These are phyloP conservation scores for Aurelia aurita DNA, from an alignment of 30 jellyfish, hydroid and myxozoan genomes.

Conservation along the genomic window DNA sequence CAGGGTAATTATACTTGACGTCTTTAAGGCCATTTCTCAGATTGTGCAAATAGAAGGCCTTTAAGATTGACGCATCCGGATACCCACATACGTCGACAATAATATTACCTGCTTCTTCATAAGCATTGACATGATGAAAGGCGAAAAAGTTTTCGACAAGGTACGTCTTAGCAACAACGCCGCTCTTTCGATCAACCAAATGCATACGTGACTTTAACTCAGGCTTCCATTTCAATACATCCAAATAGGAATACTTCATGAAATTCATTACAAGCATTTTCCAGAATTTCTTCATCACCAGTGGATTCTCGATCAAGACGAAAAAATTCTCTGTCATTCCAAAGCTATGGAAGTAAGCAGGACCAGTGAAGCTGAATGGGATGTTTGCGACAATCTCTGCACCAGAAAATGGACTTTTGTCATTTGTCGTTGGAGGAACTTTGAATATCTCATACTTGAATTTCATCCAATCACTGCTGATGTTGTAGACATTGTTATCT, in stretches of 20 bases:
- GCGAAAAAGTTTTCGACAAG: constrained; percentile 45
- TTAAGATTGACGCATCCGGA: constrained; percentile 66
- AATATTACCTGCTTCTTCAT: constrained; percentile 56
- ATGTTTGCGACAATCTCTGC: constrained; percentile 28
- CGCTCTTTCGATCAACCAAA: constrained; percentile 69
- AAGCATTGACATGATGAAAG: constrained; percentile 84
- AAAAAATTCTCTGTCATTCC: constrained; percentile 73
- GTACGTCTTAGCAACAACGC: constrained; percentile 36
- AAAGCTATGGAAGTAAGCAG: constrained; percentile 81
- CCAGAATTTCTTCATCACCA: constrained; percentile 22
- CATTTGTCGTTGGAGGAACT: constrained; percentile 40
- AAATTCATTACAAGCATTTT: constrained; percentile 61
- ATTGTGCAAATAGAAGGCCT: constrained; percentile 64
- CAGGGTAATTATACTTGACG: constrained; percentile 30
- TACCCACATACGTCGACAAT: constrained; percentile 79
- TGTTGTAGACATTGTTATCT: constrained; percentile 35
- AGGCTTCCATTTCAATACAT: constrained; percentile 78
- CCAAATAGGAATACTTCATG: constrained; percentile 58
- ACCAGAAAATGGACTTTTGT: constrained; percentile 51
- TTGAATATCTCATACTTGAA: constrained; percentile 47
- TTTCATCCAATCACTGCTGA: constrained; percentile 10
- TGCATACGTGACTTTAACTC: constrained; percentile 62
- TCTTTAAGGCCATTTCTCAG: constrained; percentile 66
- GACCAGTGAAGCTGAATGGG: constrained; percentile 57
- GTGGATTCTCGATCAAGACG: constrained; percentile 75